Evolutionary conservation across 2,797 vertebrate genomes (phyloP).

Genomic region (Oreonectes daqikongensis): DNA sequence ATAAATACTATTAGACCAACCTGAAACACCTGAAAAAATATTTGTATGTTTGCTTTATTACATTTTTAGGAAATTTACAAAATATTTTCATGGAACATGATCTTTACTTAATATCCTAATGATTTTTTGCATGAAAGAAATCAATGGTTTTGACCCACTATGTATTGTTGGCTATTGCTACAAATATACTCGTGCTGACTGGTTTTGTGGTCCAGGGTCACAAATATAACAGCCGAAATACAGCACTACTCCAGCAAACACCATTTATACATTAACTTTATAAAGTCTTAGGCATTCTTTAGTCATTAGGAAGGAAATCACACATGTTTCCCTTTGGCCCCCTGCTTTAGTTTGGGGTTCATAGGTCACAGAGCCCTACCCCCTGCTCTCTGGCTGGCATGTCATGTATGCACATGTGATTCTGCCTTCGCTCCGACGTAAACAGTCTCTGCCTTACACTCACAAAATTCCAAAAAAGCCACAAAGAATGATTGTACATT

Average conservation of each 20-base stretch:
- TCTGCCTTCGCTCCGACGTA: conserved; percentile 46
- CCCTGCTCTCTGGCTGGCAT: conserved; percentile 48
- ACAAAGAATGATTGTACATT: conserved; percentile 59
- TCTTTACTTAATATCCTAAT: too few relatives aligned
- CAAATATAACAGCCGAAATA: too few relatives aligned
- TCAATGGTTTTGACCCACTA: too few relatives aligned
- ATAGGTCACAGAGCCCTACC: conserved; percentile 53
- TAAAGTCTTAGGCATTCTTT: neutral
- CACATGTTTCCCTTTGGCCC: conserved; percentile 68
- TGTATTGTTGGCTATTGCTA: too few relatives aligned
- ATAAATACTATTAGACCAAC: too few relatives aligned
- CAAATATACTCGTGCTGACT: too few relatives aligned
- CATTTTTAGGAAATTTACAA: too few relatives aligned
- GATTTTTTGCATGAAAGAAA: too few relatives aligned
- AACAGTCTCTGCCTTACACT: conserved; percentile 42
- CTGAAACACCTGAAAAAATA: too few relatives aligned
- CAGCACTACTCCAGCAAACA: neutral
- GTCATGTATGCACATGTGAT: conserved; percentile 61
- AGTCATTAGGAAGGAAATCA: conserved; percentile 45
- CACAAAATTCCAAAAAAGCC: conserved; percentile 50
- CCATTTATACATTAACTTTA: neutral
- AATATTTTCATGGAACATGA: too few relatives aligned
- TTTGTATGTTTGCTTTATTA: too few relatives aligned
- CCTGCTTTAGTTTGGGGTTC: conserved; percentile 61
- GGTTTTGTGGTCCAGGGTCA: too few relatives aligned